These are phyloP conservation scores for Gopherus evgoodei DNA, from an alignment of 2,113 vertebrate genomes.

Conservation along the genomic window DNA sequence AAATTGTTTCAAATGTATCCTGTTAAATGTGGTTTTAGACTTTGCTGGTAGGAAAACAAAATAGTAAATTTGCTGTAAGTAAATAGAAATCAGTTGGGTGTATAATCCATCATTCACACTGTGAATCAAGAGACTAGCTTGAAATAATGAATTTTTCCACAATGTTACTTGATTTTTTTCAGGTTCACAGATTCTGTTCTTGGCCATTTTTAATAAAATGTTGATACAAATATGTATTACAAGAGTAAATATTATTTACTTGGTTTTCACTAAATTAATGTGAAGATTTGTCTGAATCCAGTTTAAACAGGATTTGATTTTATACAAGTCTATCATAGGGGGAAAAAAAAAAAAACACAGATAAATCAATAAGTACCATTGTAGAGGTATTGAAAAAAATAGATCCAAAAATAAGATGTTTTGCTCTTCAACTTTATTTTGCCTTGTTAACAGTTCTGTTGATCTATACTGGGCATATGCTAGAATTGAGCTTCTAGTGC, in stretches of 20 bases:
- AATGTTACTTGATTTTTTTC: neutral
- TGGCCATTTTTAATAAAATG: constrained; percentile 40
- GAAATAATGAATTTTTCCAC: constrained; percentile 20
- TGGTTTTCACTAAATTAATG: neutral
- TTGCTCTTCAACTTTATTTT: constrained; percentile 12
- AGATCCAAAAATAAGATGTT: neutral
- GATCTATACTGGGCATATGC: neutral
- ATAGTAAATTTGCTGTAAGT: constrained; percentile 19
- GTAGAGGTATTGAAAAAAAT: constrained; percentile 6
- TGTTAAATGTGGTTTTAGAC: constrained; percentile 9
- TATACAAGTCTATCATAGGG: neutral
- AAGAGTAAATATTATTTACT: neutral
- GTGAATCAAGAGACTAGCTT: constrained; percentile 25
- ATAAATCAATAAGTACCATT: constrained; percentile 13
- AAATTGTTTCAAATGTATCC: neutral
- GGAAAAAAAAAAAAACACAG: neutral
- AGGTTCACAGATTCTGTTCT: neutral
- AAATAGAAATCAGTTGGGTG: constrained; percentile 28
- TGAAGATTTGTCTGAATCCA: constrained; percentile 27
- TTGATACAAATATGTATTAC: neutral
- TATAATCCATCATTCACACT: neutral
- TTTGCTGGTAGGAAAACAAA: constrained; percentile 37
- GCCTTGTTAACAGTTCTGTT: neutral
- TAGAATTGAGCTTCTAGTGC: neutral
- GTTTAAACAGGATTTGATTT: constrained; percentile 45